Conservation (phyloP, 2,888 invertebrate genomes). For the Ferdinandea cuprea region DNA sequence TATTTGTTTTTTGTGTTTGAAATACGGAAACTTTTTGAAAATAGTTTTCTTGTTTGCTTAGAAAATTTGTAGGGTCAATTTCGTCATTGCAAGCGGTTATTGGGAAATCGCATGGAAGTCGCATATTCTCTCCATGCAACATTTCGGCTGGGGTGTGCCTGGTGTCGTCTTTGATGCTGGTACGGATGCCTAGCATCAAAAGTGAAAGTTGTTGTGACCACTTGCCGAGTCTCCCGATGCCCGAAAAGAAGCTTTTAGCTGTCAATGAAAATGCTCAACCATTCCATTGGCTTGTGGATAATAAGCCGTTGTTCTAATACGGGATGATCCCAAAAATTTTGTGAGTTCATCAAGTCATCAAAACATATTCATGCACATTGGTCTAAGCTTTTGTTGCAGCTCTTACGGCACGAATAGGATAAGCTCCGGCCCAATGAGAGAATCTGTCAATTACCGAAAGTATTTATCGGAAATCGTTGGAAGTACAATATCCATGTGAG, state of each 20-base stretch:
- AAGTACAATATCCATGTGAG: constrained; percentile 37
- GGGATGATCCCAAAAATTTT: background rate
- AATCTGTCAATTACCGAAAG: background rate
- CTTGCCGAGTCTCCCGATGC: background rate
- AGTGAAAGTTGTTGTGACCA: background rate
- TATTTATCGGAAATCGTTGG: background rate
- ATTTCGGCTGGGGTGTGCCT: background rate
- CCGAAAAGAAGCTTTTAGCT: background rate
- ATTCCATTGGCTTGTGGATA: background rate
- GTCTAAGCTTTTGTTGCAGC: background rate
- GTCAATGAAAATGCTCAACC: background rate
- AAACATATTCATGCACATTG: too few relatives aligned
- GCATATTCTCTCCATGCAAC: background rate
- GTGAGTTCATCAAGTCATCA: background rate
- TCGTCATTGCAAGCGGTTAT: too few relatives aligned
- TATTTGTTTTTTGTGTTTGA: too few relatives aligned
- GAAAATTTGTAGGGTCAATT: too few relatives aligned
- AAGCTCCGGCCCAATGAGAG: background rate
- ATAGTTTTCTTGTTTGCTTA: too few relatives aligned
- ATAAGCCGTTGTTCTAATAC: background rate
- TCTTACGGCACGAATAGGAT: background rate
- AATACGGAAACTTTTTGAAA: too few relatives aligned
- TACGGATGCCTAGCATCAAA: background rate
- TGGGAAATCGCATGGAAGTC: background rate
- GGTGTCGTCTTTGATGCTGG: background rate